A percentile compares a stretch with the other conserved stretches of the same genome.
Evolutionary conservation across 35 echinoderm and acorn worm species (phyloP).

Genomic region (Lytechinus variegatus): DNA sequence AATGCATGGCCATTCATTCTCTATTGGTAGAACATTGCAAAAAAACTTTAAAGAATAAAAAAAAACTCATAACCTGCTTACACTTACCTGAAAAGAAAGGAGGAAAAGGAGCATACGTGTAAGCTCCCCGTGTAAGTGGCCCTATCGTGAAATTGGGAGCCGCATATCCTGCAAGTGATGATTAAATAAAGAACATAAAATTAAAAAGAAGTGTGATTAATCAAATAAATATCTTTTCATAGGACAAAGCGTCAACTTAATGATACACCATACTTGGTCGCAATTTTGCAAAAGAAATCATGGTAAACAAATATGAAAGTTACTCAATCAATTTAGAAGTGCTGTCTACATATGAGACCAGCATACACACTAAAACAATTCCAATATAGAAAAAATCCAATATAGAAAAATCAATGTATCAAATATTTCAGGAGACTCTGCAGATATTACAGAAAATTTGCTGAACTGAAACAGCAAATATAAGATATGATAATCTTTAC

Average conservation of each 20-base stretch:
- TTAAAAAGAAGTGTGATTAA: neutral
- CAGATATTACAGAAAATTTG: neutral
- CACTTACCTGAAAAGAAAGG: slow-evolving; percentile 52
- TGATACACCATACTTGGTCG: neutral
- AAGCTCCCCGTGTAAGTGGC: slow-evolving; percentile 6
- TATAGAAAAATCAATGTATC: neutral
- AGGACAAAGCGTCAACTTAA: too few species aligned
- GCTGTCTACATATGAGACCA: neutral
- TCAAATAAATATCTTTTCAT: neutral
- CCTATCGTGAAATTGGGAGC: slow-evolving; percentile 43
- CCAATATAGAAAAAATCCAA: neutral
- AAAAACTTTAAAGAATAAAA: neutral
- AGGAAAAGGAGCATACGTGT: slow-evolving; percentile 33
- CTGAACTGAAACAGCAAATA: neutral
- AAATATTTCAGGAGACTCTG: neutral
- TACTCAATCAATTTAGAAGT: neutral
- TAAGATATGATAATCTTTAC: neutral
- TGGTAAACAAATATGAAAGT: neutral
- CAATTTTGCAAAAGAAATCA: neutral
- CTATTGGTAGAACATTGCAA: neutral
- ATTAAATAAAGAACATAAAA: neutral
- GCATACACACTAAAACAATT: neutral
- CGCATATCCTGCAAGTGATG: neutral
- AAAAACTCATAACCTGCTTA: neutral
- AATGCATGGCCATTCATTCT: neutral